Conservation (phyloP, 2,888 invertebrate genomes). For the Papilio demoleus region DNA sequence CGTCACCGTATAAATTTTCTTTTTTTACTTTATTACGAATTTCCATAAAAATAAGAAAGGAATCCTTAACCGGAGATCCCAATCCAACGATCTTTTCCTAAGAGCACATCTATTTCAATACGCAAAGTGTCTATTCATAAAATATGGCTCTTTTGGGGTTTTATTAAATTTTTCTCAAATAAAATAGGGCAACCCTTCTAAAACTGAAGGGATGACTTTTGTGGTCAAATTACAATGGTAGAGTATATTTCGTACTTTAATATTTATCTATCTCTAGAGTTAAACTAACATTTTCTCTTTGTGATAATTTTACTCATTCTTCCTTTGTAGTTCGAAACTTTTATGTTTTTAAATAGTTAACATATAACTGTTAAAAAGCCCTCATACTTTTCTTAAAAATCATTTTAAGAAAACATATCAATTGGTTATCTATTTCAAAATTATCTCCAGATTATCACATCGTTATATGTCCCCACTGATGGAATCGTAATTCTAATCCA, state of each 20-base stretch:
- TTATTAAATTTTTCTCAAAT: slow-evolving; percentile 38
- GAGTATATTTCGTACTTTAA: too few species aligned
- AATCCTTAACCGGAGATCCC: slow-evolving; percentile 45
- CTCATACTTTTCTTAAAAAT: too few species aligned
- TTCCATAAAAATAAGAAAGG: slow-evolving; percentile 32
- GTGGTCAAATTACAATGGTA: slow-evolving; percentile 17
- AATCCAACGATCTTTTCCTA: slow-evolving; percentile 73
- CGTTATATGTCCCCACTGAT: too few species aligned
- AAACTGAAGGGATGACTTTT: slow-evolving; percentile 27
- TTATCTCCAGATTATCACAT: too few species aligned
- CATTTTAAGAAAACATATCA: too few species aligned
- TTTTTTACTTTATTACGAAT: slow-evolving; percentile 26
- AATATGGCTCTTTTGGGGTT: slow-evolving; percentile 48
- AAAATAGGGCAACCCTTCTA: slow-evolving; percentile 39
- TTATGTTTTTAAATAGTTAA: too few species aligned
- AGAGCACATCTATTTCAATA: slow-evolving; percentile 78
- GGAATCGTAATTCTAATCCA: too few species aligned
- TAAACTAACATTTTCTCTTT: not conserved
- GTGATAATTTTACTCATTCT: not conserved
- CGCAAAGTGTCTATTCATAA: slow-evolving; percentile 69
- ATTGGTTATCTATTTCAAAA: too few species aligned
- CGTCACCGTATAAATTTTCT: slow-evolving; percentile 27
- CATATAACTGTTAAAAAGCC: too few species aligned
- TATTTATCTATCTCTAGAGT: too few species aligned
- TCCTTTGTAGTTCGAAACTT: too few species aligned